These are phyloP conservation scores for Antidorcas marsupialis DNA, from an alignment of 2,113 vertebrate species.

Conservation along the genomic window DNA sequence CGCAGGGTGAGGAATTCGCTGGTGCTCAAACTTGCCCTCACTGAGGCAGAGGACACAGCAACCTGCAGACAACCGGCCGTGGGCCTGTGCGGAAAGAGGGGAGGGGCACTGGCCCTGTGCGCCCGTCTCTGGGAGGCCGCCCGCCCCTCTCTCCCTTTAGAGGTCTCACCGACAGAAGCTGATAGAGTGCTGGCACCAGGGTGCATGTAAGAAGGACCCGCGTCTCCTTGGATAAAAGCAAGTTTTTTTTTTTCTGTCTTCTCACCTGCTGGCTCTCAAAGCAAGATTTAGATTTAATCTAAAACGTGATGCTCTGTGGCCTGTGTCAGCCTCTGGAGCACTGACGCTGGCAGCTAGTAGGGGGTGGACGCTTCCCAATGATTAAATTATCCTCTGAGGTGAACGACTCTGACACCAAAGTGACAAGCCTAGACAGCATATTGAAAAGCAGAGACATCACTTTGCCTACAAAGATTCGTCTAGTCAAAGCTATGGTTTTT, in stretches of 20 bases:
- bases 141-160: neutral
- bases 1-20: neutral
- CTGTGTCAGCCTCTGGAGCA: too few relatives aligned
- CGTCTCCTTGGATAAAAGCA: neutral
- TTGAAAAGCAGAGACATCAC: neutral
- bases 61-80: neutral
- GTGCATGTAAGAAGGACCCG: fast-evolving
- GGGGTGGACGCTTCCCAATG: neutral
- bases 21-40: neutral
- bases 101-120: fast-evolving
- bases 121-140: neutral
- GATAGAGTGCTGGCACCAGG: fast-evolving
- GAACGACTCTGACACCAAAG: neutral
- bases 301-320: neutral
- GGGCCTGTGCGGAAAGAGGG: neutral
- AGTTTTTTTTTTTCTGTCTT: neutral
- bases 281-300: neutral
- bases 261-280: neutral
- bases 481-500: neutral
- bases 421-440: neutral
- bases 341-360: too few relatives aligned
- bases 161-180: neutral
- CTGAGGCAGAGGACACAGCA: neutral
- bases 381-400: neutral
- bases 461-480: neutral